phyloP scores from a whole-genome alignment of 2,113 vertebrate species.

The Coregonus clupeaformis region DNA sequence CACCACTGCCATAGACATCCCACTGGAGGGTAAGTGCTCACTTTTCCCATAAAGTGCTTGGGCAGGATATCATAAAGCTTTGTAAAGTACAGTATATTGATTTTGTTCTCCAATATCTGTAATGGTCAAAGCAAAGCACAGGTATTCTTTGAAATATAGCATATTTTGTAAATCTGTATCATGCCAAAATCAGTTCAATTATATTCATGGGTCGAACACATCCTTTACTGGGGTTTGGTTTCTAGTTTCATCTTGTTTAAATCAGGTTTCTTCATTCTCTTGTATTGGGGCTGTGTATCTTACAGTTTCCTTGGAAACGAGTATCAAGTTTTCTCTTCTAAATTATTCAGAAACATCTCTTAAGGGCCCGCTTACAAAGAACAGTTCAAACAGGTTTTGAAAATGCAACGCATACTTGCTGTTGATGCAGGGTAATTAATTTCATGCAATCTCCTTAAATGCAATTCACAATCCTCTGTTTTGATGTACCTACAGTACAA shows the following conservation, averaged over 20 bases:
- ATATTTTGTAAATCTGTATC: neutral
- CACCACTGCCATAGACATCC: slow-evolving; percentile 80
- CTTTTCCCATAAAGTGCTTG: too few relatives aligned
- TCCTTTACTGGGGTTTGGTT: neutral
- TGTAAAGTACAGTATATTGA: neutral
- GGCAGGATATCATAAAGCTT: neutral
- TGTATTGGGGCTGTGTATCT: slow-evolving; percentile 33
- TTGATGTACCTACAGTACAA: too few relatives aligned
- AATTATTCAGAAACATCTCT: slow-evolving; percentile 68
- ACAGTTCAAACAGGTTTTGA: slow-evolving; percentile 5
- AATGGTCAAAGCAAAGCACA: neutral
- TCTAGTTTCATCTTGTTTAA: slow-evolving; percentile 27
- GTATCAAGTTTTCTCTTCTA: slow-evolving; percentile 49
- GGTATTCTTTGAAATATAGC: slow-evolving; percentile 1
- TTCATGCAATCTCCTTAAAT: neutral
- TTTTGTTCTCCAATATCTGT: neutral
- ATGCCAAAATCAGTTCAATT: neutral
- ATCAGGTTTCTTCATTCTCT: slow-evolving; percentile 40
- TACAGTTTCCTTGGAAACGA: slow-evolving; percentile 67
- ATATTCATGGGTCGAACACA: neutral
- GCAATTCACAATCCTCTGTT: neutral
- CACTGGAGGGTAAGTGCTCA: slow-evolving; percentile 80
- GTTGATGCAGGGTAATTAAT: slow-evolving; percentile 7
- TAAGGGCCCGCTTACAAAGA: slow-evolving; percentile 37
- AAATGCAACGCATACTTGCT: slow-evolving; percentile 17